These are phyloP conservation scores for Drusus annulatus DNA, from an alignment of 1,140 invertebrate species.

Conservation along the genomic window DNA sequence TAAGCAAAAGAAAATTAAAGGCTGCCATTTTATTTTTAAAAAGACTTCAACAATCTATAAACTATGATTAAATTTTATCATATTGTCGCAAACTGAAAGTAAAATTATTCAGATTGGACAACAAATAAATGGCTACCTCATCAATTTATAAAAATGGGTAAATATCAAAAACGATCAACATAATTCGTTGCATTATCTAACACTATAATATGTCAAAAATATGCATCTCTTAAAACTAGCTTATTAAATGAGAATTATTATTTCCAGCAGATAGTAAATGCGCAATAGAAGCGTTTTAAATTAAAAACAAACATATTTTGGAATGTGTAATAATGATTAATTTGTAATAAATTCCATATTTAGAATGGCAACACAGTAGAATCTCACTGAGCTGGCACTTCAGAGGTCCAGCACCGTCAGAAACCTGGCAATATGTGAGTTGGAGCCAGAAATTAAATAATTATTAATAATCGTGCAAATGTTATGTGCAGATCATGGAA, in stretches of 20 bases:
- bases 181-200: not conserved
- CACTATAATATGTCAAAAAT: not conserved
- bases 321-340: constrained; percentile 8
- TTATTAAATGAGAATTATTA: constrained; percentile 1
- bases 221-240: constrained; percentile 8
- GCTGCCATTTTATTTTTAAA: not conserved
- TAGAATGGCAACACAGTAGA: too few species aligned
- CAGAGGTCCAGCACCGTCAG: too few species aligned
- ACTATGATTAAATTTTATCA: not conserved
- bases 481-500: too few species aligned
- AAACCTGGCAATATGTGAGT: too few species aligned
- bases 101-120: not conserved
- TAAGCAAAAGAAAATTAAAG: not conserved
- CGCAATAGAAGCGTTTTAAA: not conserved
- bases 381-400: too few species aligned
- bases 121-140: constrained; percentile 1
- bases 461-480: too few species aligned
- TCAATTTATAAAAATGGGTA: not conserved
- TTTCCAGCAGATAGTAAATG: constrained; percentile 2
- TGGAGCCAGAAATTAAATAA: not conserved
- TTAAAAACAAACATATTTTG: not conserved
- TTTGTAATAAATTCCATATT: too few species aligned
- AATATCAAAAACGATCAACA: constrained; percentile 1
- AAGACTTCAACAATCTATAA: constrained; percentile 3
- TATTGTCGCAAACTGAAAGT: not conserved